Percentiles rank a stretch among this genome's conserved stretches.
Evolutionary conservation across 2,888 invertebrate genomes (phyloP).

Genomic region (Phortica okadai): DNA sequence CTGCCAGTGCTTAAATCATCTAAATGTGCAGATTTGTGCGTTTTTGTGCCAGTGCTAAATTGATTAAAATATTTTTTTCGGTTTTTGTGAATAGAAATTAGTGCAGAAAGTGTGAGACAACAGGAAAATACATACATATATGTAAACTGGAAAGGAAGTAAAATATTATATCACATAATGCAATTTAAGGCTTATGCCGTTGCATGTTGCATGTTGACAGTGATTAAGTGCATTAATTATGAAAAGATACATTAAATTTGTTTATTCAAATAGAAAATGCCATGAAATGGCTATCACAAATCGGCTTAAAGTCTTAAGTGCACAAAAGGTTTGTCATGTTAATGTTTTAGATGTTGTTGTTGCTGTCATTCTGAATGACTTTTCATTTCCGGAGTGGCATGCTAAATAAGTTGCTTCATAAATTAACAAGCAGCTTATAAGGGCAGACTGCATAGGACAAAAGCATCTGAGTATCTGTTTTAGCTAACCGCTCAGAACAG

Average conservation of each 20-base stretch:
- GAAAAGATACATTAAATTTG: constrained; percentile 43
- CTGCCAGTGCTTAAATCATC: constrained; percentile 71
- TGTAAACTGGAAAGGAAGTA: neutral
- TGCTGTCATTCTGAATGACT: constrained; percentile 33
- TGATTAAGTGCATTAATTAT: constrained; percentile 37
- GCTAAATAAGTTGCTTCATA: constrained; percentile 45
- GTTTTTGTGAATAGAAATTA: neutral
- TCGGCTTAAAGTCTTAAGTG: constrained; percentile 61
- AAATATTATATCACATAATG: neutral
- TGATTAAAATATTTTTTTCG: neutral
- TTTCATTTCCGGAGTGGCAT: constrained; percentile 51
- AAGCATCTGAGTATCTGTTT: neutral
- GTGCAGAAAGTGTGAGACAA: constrained; percentile 29
- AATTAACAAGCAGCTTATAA: neutral
- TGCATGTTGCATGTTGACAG: neutral
- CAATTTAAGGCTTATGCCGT: neutral
- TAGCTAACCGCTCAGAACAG: neutral
- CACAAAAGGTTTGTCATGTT: constrained; percentile 5
- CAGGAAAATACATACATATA: neutral
- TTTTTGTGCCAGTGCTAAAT: constrained; percentile 72
- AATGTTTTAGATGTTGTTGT: neutral
- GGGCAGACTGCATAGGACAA: neutral
- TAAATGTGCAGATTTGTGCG: constrained; percentile 67
- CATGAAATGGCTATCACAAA: constrained; percentile 48
- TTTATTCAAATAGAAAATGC: constrained; percentile 49